Evolutionary conservation across 2,113 vertebrate species (phyloP).

Genomic region (Galeopterus variegatus): DNA sequence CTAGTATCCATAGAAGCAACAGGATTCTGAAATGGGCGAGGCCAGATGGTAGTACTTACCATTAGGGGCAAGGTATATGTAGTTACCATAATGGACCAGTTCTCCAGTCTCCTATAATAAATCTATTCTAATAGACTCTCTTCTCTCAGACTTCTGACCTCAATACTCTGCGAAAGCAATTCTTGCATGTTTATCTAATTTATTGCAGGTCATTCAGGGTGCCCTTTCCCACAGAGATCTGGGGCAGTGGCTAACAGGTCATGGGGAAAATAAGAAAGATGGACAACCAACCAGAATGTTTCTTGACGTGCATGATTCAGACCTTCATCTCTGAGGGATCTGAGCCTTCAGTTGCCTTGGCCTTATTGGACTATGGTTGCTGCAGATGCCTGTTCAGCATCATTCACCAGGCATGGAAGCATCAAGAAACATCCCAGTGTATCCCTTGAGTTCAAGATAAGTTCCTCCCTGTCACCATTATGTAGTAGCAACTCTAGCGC

Average conservation of each 20-base stretch:
- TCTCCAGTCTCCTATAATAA: too few species aligned
- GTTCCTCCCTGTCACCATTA: background rate
- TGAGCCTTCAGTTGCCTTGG: background rate
- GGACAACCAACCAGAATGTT: background rate
- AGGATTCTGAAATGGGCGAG: background rate
- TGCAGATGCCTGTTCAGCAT: background rate
- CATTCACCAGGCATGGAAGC: background rate
- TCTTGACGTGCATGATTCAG: background rate
- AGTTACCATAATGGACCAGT: background rate
- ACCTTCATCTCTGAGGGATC: background rate
- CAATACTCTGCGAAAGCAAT: too few species aligned
- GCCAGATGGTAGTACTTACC: background rate
- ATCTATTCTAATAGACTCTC: too few species aligned
- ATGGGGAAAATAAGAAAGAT: background rate
- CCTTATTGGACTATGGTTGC: background rate
- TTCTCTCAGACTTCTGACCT: too few species aligned
- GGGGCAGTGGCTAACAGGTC: background rate
- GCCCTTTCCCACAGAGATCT: background rate
- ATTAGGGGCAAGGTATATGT: background rate
- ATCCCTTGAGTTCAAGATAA: background rate
- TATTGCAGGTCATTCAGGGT: slow-evolving; percentile 21
- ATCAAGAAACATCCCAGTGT: background rate
- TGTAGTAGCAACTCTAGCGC: background rate
- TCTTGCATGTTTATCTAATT: too few species aligned
- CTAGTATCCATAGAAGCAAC: background rate